Percentiles rank a stretch among this genome's conserved stretches.
Conservation (phyloP, 2,113 vertebrate species). For the Calonectris borealis region DNA sequence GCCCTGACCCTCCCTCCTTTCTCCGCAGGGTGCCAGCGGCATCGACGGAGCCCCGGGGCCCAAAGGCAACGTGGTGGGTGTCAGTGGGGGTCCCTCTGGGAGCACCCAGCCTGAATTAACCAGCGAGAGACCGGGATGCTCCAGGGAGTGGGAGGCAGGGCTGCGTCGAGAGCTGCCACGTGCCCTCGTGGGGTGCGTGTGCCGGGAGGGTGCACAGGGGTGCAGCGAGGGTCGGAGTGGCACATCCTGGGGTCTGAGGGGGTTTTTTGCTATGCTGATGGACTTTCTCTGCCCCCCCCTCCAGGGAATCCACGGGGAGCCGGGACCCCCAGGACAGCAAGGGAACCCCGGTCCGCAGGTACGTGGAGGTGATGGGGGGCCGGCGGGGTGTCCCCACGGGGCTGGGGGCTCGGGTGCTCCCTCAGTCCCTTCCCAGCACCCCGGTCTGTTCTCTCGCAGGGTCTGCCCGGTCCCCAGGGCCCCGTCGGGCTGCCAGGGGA, state of each 20-base stretch:
- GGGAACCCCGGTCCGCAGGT: slow-evolving; percentile 90
- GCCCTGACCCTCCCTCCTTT: not conserved
- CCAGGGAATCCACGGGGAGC: slow-evolving; percentile 86
- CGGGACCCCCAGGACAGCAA: slow-evolving; percentile 88
- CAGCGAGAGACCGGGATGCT: not conserved
- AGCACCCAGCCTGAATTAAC: not conserved
- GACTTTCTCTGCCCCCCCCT: not conserved
- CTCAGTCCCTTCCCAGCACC: not conserved
- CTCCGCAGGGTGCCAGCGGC: slow-evolving; percentile 79
- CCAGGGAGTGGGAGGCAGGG: not conserved
- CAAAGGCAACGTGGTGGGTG: slow-evolving; percentile 87
- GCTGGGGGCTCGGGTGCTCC: not conserved
- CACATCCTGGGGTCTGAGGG: not conserved
- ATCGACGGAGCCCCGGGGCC: slow-evolving; percentile 82
- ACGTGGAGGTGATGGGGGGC: not conserved
- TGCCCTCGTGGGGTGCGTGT: not conserved
- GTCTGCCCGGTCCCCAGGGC: slow-evolving; percentile 87
- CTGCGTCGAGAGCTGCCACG: not conserved
- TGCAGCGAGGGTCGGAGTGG: no score
- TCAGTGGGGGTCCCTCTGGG: not conserved
- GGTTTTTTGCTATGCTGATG: not conserved
- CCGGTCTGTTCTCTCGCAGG: slow-evolving; percentile 69
- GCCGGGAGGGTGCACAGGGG: not conserved
- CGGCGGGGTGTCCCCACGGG: not conserved
- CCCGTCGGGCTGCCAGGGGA: slow-evolving; percentile 86